Base-by-base conservation (phyloP, 2,113 vertebrate species). In the Ammospiza nelsoni region DNA sequence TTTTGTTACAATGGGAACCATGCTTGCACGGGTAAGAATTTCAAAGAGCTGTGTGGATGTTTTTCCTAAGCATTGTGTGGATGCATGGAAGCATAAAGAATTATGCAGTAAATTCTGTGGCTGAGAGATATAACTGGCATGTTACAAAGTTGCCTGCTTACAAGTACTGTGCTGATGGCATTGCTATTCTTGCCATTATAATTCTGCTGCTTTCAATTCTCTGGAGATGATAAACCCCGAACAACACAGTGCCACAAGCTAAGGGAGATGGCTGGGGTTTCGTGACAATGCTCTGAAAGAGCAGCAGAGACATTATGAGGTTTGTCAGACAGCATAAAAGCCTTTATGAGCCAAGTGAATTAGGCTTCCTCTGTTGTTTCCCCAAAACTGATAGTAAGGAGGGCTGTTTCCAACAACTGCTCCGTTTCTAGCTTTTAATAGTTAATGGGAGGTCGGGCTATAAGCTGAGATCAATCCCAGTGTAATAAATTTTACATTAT, bases 401-500 rank as follows among this genome's bases (percentile, higher is more conserved):
- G 11, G 19, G 46, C 27, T 65, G 19, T 75, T 87, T 84, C 16
- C 24, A 93, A 41, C 72, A 86, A 55, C 91, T 39, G 31, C 24
- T 89, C 8, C 10, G 37, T 74, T 94, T 69, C 72, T 59, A 75
- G 46, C 49, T 71, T 85, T 91, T 93, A 91, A 75, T 88, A 94
- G 92, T 96, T 95, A 96, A 85, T 95, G 75, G 78, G 89, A 85
- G 55, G 61, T 71, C 23, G 10, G 82, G 67, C 73, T 88, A 54
- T 86, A 78, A 94, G 46, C 61, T 78, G 66, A 85, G 92, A 89
- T 96, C 48, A 94, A 90, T 96, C 87, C 44, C 87, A 49, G 51
- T 81, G 54, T 94, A 96, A 97, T 91, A 78, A 89, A 97, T 94
- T 95, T 94, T 97, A 49, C 83, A 84, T 96, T 96, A 87, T 97